A percentile compares a stretch with the other conserved stretches of the same genome.
phyloP scores from a whole-genome alignment of 2,888 invertebrate genomes.

The Cataglyphis altisquamis region DNA sequence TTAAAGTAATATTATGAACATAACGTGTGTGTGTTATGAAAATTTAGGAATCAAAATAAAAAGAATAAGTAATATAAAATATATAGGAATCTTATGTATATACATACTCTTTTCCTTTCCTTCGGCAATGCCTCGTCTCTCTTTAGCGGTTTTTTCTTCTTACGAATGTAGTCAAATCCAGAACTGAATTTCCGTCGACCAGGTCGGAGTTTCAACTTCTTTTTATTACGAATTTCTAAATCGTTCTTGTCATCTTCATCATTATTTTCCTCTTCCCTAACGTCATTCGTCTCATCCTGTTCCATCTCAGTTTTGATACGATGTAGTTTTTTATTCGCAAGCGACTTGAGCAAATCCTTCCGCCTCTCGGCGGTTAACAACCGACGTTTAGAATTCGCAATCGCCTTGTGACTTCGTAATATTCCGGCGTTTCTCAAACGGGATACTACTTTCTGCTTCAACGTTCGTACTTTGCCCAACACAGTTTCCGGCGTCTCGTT shows the following conservation, averaged over 20 bases:
- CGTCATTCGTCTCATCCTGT: slow-evolving; percentile 81
- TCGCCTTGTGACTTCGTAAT: slow-evolving; percentile 83
- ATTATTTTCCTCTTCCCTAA: slow-evolving; percentile 83
- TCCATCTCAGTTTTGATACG: slow-evolving; percentile 79
- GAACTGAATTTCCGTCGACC: slow-evolving; percentile 93
- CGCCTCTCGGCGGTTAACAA: slow-evolving; percentile 80
- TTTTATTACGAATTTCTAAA: slow-evolving; percentile 86
- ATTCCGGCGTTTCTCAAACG: slow-evolving; percentile 84
- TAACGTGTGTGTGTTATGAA: not conserved
- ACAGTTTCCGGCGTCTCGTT: slow-evolving; percentile 78
- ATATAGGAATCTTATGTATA: slow-evolving; percentile 19
- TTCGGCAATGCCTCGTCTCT: slow-evolving; percentile 87
- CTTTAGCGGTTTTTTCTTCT: slow-evolving; percentile 92
- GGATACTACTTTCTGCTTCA: slow-evolving; percentile 82
- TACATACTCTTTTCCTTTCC: slow-evolving; percentile 86
- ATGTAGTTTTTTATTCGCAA: slow-evolving; percentile 80
- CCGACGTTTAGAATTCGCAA: slow-evolving; percentile 83
- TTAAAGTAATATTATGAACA: not conserved
- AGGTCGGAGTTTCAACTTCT: slow-evolving; percentile 89
- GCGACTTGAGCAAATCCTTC: slow-evolving; percentile 81
- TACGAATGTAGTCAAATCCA: slow-evolving; percentile 95
- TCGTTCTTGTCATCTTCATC: slow-evolving; percentile 86
- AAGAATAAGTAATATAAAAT: not conserved
- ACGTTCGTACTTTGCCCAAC: slow-evolving; percentile 67
- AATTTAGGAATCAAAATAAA: not conserved